phyloP scores from a whole-genome alignment of 2,888 invertebrate species.

The Scaptomyza polygonia region DNA sequence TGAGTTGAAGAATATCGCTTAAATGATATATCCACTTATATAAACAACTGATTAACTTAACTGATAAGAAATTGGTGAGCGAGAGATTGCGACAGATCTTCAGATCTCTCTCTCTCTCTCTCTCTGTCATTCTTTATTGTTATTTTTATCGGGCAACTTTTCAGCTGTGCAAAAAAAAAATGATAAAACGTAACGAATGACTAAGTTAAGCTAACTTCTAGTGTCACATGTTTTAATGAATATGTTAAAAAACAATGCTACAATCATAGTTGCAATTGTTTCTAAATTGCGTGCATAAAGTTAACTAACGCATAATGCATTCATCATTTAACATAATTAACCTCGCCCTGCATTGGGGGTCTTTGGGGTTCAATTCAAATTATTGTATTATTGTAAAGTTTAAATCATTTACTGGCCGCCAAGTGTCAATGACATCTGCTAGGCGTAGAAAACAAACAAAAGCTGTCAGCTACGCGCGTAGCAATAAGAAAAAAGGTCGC shows the following conservation, averaged over 20 bases:
- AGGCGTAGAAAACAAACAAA: conserved; percentile 6
- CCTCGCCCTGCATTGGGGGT: conserved; percentile 40
- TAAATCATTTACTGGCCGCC: conserved; percentile 16
- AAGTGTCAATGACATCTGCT: conserved; percentile 45
- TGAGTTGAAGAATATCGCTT: conserved; percentile 3
- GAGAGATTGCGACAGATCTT: conserved; percentile 28
- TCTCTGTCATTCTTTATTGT: background rate
- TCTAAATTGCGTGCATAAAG: conserved; percentile 7
- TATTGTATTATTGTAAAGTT: conserved; percentile 30
- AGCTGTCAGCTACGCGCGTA: conserved; percentile 25
- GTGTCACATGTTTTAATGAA: conserved; percentile 41
- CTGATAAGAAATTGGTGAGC: conserved; percentile 24
- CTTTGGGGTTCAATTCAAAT: conserved; percentile 45
- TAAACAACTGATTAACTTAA: conserved; percentile 25
- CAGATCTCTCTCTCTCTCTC: background rate
- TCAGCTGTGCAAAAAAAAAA: conserved; percentile 33
- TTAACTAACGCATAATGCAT: conserved; percentile 17
- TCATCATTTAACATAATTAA: conserved; percentile 69
- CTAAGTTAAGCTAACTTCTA: conserved; percentile 9
- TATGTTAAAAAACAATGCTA: conserved; percentile 10
- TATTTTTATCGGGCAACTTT: conserved; percentile 36
- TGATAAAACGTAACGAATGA: background rate
- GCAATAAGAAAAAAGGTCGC: background rate
- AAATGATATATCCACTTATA: conserved; percentile 22
- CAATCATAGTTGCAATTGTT: conserved; percentile 11